Evolutionary conservation across 1,140 invertebrate species (phyloP), one percentile per base, ranked within the genome.

Genomic region (Cotesia typhae): DNA sequence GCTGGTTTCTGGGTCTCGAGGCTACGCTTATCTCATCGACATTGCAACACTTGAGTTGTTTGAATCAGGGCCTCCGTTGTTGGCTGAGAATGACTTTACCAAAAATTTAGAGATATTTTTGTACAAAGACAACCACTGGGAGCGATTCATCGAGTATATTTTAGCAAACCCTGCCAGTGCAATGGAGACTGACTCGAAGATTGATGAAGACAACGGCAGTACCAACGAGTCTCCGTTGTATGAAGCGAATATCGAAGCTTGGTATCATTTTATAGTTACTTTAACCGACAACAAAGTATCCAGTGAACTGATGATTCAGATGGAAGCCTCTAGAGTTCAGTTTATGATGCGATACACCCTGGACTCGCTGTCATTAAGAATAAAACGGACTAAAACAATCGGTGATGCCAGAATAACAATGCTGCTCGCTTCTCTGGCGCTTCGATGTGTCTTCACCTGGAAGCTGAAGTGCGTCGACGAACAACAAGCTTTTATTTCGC

Each of bases 1-100:
- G 37, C 71, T 87, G 0, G 76, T 83, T 4, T 76, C 80, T 4
- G 75, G 70, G 0, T 77, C 81, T 0, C 78, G 81, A 4, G 86
- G 85, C 0, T 88, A 86, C 66, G 84, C 85, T n/a, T 84, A 87
- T 63, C 66, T 87, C 0, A 75, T 88, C 4, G 85, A 88, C 41
- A 84, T 88, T 17, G 77, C 86, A 4, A 87, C 85, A 0, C 71
- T 88, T 5, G 86, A 88, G 67, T 70, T 88, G 1, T 88, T 87
- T 37, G 86, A 88, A 51, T 84, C 80, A 10, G 78, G 75, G 5
- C 71, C 81, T 20, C 75, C 83, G 0, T 78, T 75, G 3, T 63
- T 78, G n/a, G 72, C 82, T 0, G 85, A 87, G 36, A 77, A 83
- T 47, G 84, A 87, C 71, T 86, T 87, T 64, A 72, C 75, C 0